These are phyloP conservation scores for Sanderia malayensis DNA, from an alignment of 30 jellyfish, hydroid and myxozoan species.

Conservation along the genomic window DNA sequence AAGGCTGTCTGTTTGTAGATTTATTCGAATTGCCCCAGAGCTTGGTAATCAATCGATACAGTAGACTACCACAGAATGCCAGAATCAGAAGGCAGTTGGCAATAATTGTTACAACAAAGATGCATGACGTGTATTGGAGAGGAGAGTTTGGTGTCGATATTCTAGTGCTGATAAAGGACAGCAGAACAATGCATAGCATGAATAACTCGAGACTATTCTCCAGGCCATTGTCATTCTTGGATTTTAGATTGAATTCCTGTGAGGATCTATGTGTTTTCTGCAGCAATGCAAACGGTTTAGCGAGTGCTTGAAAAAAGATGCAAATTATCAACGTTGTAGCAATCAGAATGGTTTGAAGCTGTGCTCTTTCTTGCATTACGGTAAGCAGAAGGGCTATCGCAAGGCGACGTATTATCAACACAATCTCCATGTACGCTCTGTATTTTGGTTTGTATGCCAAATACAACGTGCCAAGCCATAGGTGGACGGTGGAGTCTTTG, in stretches of 20 bases:
- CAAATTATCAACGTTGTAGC: slow-evolving; percentile 19
- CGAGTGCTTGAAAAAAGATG: slow-evolving; percentile 27
- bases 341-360: slow-evolving; percentile 13
- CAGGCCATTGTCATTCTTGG: slow-evolving; percentile 14
- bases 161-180: slow-evolving; percentile 30
- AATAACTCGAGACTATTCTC: slow-evolving; percentile 32
- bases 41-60: background rate
- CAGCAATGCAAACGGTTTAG: slow-evolving; percentile 28
- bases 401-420: slow-evolving; percentile 26
- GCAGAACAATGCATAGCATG: slow-evolving; percentile 35
- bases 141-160: slow-evolving; percentile 1
- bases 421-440: slow-evolving; percentile 34
- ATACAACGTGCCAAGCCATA: slow-evolving; percentile 42
- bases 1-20: too few relatives aligned
- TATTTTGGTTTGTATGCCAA: slow-evolving; percentile 20
- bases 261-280: background rate
- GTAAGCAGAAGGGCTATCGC: slow-evolving; percentile 32
- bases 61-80: background rate
- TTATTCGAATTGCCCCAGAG: too few relatives aligned
- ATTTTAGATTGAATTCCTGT: background rate
- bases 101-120: background rate
- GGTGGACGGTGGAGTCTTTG: background rate
- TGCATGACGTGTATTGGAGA: background rate
- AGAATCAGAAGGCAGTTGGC: background rate
- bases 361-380: slow-evolving; percentile 11